Evolutionary conservation across 2,113 vertebrate genomes (phyloP).

Genomic region (Hydropotes inermis): DNA sequence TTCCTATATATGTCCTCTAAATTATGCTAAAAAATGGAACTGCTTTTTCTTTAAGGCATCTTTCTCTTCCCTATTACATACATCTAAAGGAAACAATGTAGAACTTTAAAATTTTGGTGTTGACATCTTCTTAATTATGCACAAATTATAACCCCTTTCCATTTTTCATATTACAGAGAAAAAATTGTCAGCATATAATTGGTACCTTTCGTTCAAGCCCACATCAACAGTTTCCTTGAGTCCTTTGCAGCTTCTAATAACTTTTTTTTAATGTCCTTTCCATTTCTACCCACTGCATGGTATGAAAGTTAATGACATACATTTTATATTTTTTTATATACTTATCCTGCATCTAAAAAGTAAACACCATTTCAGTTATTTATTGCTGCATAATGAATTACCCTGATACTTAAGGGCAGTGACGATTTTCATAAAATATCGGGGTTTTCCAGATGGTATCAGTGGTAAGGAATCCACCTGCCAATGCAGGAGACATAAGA

Average conservation of each 20-base stretch:
- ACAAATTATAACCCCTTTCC: neutral
- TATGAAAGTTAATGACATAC: neutral
- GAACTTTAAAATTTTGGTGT: neutral
- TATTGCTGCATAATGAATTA: neutral
- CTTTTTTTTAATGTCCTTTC: neutral
- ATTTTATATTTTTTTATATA: neutral
- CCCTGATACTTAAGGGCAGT: neutral
- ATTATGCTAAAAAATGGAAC: neutral
- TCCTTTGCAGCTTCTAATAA: neutral
- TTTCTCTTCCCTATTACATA: neutral
- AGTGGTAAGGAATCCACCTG: neutral
- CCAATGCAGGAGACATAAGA: neutral
- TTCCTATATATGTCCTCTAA: neutral
- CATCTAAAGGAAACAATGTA: neutral
- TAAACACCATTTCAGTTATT: neutral
- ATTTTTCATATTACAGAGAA: neutral
- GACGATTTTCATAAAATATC: neutral
- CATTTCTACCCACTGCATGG: neutral
- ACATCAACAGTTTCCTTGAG: neutral
- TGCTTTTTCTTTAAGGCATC: neutral
- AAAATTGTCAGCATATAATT: neutral
- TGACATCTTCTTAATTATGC: neutral
- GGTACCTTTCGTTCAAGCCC: neutral
- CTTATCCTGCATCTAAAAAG: neutral
- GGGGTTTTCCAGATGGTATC: neutral